Evolutionary conservation across 2,888 invertebrate species (phyloP).

Genomic region (Microplitis manilae): DNA sequence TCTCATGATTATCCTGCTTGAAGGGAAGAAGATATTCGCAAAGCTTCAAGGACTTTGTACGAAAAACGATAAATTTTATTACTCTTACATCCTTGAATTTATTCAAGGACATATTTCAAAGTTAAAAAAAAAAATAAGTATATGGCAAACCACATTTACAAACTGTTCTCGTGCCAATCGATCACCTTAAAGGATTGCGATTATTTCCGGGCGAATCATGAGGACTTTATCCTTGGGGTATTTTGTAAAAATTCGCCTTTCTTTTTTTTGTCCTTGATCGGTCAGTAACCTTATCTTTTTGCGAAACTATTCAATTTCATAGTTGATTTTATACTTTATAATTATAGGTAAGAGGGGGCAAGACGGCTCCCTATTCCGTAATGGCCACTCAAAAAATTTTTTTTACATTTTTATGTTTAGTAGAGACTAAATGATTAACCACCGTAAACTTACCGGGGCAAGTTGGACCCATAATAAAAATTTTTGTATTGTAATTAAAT

Average conservation of each 20-base stretch:
- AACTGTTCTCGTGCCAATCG: not conserved
- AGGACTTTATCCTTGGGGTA: constrained; percentile 15
- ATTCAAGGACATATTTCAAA: constrained; percentile 14
- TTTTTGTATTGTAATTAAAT: no score
- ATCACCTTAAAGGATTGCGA: constrained; percentile 14
- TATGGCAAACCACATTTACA: not conserved
- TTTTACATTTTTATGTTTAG: no score
- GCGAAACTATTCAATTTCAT: not conserved
- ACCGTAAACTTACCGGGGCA: no score
- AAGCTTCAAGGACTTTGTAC: not conserved
- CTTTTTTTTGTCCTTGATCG: constrained; percentile 61
- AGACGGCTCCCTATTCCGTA: no score
- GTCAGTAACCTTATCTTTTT: constrained; percentile 59
- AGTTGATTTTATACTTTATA: not conserved
- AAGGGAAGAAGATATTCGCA: not conserved
- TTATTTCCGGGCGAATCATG: constrained; percentile 18
- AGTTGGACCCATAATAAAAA: no score
- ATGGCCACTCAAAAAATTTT: no score
- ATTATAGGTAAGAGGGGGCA: not conserved
- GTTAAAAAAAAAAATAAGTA: constrained; percentile 7
- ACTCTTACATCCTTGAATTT: constrained; percentile 20
- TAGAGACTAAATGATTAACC: no score
- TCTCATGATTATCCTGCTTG: constrained; percentile 12
- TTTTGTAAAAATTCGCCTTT: not conserved
- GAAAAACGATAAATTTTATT: constrained; percentile 1